Conservation (phyloP, 2,888 invertebrate genomes). For the Fabriciana adippe region DNA sequence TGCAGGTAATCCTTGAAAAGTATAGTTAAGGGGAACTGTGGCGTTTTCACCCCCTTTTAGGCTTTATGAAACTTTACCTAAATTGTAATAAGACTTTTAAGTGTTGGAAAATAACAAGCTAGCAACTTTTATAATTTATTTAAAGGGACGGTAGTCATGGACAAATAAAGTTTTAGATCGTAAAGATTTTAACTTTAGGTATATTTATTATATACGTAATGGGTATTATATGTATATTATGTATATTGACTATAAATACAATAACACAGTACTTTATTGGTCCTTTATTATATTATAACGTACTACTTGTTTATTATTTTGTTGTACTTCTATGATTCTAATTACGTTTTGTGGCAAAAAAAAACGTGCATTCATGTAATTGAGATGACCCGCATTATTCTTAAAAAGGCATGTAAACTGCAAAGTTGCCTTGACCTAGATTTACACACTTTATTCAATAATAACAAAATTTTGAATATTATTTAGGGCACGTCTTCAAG, state of each 20-base stretch:
- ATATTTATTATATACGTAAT: not conserved
- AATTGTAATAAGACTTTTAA: conserved; percentile 1
- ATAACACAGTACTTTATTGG: too few relatives aligned
- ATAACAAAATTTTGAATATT: not conserved
- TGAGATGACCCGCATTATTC: not conserved
- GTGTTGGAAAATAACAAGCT: not conserved
- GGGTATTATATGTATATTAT: too few relatives aligned
- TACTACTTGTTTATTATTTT: too few relatives aligned
- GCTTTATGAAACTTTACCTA: conserved; percentile 5
- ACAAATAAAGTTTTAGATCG: too few relatives aligned
- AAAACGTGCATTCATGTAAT: not conserved
- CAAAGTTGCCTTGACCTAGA: conserved; percentile 8
- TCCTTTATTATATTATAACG: too few relatives aligned
- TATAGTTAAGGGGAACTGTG: conserved; percentile 32
- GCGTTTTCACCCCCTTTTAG: conserved; percentile 17
- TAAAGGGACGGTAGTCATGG: too few relatives aligned
- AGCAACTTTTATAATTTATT: not conserved
- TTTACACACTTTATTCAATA: conserved; percentile 7
- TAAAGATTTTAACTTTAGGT: too few relatives aligned
- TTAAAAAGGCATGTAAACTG: not conserved
- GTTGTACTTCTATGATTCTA: too few relatives aligned
- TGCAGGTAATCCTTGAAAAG: conserved; percentile 41
- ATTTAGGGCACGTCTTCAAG: not conserved
- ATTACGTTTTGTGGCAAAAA: too few relatives aligned
- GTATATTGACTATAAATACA: too few relatives aligned